Evolutionary conservation across 2,888 invertebrate species (phyloP).

Genomic region (Drosophila anceps): DNA sequence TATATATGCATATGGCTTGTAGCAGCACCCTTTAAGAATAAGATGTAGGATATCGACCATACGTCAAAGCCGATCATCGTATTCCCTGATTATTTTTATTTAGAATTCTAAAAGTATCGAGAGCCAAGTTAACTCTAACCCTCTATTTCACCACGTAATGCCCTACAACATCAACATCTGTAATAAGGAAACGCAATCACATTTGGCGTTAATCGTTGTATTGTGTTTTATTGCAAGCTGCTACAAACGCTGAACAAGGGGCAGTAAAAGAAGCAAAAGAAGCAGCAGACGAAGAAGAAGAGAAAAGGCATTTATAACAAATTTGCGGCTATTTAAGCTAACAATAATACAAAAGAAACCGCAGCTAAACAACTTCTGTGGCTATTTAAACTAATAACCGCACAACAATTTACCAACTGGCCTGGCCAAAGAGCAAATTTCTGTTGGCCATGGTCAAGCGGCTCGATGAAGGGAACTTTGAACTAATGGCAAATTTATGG

Average conservation of each 20-base stretch:
- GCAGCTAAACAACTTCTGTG: slow-evolving; percentile 38
- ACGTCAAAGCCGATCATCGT: too few relatives aligned
- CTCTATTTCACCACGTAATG: not conserved
- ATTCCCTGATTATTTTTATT: too few relatives aligned
- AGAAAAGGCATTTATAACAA: slow-evolving; percentile 35
- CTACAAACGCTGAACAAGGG: not conserved
- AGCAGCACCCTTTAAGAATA: too few relatives aligned
- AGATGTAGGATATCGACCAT: too few relatives aligned
- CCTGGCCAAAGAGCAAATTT: slow-evolving; percentile 21
- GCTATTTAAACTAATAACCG: slow-evolving; percentile 74
- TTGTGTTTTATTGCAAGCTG: slow-evolving; percentile 1
- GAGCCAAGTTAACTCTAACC: not conserved
- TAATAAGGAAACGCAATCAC: not conserved
- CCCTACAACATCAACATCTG: not conserved
- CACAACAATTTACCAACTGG: slow-evolving; percentile 49
- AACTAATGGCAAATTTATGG: slow-evolving; percentile 69
- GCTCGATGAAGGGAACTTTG: slow-evolving; percentile 26
- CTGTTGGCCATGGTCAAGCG: slow-evolving; percentile 28
- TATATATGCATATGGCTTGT: too few relatives aligned
- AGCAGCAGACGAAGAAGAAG: not conserved
- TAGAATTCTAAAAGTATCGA: too few relatives aligned
- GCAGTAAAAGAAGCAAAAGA: not conserved
- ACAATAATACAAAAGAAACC: slow-evolving; percentile 30
- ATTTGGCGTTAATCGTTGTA: slow-evolving; percentile 9
- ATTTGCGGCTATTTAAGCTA: slow-evolving; percentile 55